phyloP scores from a whole-genome alignment of 2,797 vertebrate genomes.

The Phoebastria nigripes region DNA sequence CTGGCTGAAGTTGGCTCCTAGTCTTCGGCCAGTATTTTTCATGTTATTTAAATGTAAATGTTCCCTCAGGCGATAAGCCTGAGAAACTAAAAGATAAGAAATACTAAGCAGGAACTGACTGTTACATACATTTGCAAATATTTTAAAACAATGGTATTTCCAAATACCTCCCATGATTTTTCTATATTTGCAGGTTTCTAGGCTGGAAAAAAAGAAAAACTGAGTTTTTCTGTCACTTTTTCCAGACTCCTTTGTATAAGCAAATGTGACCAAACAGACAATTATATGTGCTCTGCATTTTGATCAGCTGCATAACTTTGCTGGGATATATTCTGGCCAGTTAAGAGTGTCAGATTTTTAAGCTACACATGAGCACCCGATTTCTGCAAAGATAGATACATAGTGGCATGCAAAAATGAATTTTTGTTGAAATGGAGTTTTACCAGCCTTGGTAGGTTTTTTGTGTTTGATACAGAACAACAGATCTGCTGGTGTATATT shows the following conservation, averaged over 20 bases:
- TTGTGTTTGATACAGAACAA: neutral
- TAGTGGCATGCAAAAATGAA: neutral
- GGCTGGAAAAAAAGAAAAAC: neutral
- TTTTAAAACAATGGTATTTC: neutral
- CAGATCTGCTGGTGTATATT: neutral
- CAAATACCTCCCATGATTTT: neutral
- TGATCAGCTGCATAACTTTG: neutral
- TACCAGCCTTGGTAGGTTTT: neutral
- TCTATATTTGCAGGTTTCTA: neutral
- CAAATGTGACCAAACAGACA: neutral
- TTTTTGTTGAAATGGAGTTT: neutral
- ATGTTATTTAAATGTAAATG: conserved; percentile 7
- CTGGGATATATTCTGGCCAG: neutral
- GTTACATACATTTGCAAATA: neutral
- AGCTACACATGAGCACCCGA: neutral
- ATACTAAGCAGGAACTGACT: neutral
- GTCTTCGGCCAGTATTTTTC: neutral
- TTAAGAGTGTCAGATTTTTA: neutral
- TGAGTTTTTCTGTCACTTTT: neutral
- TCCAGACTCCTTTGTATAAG: neutral
- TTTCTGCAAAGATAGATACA: neutral
- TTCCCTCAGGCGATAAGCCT: neutral
- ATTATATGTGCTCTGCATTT: neutral
- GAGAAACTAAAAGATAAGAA: conserved; percentile 6
- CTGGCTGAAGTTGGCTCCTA: neutral